Percentiles rank a stretch among this genome's conserved stretches.
These are phyloP conservation scores for Hydractinia symbiolongicarpus DNA, from an alignment of 30 jellyfish, hydroid and myxozoan species.

Conservation along the genomic window DNA sequence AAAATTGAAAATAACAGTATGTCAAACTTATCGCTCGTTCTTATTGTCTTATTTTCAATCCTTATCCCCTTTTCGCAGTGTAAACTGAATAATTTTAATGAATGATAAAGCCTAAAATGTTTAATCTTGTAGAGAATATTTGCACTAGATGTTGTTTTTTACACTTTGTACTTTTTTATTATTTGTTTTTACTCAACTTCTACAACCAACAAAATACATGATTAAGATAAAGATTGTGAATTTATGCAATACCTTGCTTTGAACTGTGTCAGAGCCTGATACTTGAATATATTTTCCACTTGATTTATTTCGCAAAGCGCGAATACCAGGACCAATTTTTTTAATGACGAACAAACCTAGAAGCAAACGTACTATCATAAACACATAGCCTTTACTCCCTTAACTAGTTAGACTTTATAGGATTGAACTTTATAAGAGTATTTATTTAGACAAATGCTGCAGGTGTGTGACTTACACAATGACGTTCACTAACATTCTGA, in stretches of 20 bases:
- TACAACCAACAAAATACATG: too few species aligned
- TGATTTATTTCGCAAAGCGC: constrained; percentile 62
- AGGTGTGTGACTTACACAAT: neutral
- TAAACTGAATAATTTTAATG: too few species aligned
- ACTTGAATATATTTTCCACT: constrained; percentile 45
- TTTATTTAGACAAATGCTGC: neutral
- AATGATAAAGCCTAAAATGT: too few species aligned
- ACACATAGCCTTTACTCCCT: neutral
- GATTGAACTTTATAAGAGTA: neutral
- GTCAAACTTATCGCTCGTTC: too few species aligned
- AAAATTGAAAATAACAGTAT: too few species aligned
- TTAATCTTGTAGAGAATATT: too few species aligned
- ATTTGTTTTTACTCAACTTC: too few species aligned
- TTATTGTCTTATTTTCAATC: too few species aligned
- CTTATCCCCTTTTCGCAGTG: too few species aligned
- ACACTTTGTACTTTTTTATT: too few species aligned
- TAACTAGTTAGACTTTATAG: neutral
- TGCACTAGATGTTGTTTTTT: too few species aligned
- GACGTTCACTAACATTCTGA: neutral
- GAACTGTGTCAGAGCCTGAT: neutral
- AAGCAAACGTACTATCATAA: neutral
- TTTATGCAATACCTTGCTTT: neutral
- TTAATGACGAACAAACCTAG: constrained; percentile 56
- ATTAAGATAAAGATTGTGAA: too few species aligned
- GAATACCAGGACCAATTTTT: constrained; percentile 31